Evolutionary conservation across 1,140 invertebrate genomes (phyloP).

Genomic region (Drosophila sp.): DNA sequence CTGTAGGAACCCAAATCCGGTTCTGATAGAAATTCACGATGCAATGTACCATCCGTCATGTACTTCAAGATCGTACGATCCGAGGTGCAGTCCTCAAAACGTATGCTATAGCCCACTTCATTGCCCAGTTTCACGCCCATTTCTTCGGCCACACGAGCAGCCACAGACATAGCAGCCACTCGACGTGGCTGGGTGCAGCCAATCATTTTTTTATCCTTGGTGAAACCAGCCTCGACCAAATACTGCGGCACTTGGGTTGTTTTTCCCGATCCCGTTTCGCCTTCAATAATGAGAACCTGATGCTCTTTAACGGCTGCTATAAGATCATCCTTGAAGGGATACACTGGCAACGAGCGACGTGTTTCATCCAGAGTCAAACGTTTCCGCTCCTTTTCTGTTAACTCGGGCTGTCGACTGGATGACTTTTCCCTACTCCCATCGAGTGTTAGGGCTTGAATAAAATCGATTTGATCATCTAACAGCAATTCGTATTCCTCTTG

Average conservation of each 20-base stretch:
- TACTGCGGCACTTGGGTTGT: constrained; percentile 99
- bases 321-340: constrained; percentile 94
- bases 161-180: constrained; percentile 99
- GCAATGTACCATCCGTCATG: constrained; percentile 99
- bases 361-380: constrained; percentile 95
- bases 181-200: constrained; percentile 98
- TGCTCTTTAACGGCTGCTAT: constrained; percentile 94
- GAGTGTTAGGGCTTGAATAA: constrained; percentile 96
- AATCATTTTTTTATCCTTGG: constrained; percentile 92
- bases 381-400: constrained; percentile 89
- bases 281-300: constrained; percentile 98
- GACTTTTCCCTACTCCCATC: constrained; percentile 89
- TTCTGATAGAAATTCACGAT: constrained; percentile 98
- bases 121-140: constrained; percentile 99
- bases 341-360: constrained; percentile 96
- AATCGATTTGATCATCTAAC: constrained; percentile 98
- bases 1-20: constrained; percentile 97
- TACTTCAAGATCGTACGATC: constrained; percentile 99
- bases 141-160: constrained; percentile 99
- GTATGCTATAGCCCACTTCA: constrained; percentile 99
- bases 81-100: constrained; percentile 99
- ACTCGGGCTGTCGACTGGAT: constrained; percentile 84
- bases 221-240: constrained; percentile 95
- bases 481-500: constrained; percentile 96
- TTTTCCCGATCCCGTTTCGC: constrained; percentile 99